These are phyloP conservation scores for Chalcis sispes DNA, from an alignment of 2,888 invertebrate species.

Conservation along the genomic window DNA sequence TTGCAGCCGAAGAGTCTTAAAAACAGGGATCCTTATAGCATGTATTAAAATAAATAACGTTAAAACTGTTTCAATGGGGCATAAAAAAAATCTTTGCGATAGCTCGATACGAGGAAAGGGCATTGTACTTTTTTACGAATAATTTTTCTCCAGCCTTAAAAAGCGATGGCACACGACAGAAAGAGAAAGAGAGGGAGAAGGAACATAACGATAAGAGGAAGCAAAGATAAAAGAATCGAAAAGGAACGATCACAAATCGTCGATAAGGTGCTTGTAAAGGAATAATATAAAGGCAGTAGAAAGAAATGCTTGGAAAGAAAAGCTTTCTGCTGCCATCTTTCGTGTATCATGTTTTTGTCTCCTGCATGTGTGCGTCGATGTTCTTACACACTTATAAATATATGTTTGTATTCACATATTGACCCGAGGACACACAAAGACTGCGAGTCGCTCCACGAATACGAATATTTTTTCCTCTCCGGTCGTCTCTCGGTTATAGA, in stretches of 20 bases:
- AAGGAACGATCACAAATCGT: conserved; percentile 53
- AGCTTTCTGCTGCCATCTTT: conserved; percentile 44
- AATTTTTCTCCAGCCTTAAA: conserved; percentile 23
- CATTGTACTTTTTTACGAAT: conserved; percentile 42
- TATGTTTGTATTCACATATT: too few species aligned
- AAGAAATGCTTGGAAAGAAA: conserved; percentile 18
- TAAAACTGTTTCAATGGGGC: conserved; percentile 38
- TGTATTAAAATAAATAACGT: conserved; percentile 25
- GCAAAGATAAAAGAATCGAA: conserved; percentile 5
- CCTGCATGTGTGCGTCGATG: too few species aligned
- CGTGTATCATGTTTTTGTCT: conserved; percentile 22
- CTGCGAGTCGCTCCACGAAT: too few species aligned
- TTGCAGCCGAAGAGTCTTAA: conserved; percentile 15
- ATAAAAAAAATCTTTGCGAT: conserved; percentile 34
- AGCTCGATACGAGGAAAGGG: conserved; percentile 5
- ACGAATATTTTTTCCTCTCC: too few species aligned
- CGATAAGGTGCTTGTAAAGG: conserved; percentile 44
- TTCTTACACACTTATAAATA: too few species aligned
- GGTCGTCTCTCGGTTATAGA: too few species aligned
- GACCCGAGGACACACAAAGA: too few species aligned
- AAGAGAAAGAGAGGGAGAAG: conserved; percentile 6
- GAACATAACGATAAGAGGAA: conserved; percentile 36
- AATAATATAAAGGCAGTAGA: conserved; percentile 38
- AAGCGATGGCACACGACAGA: background rate
- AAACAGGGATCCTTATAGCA: background rate